Evolutionary conservation across 2,797 vertebrate species (phyloP), one percentile per base, ranked within the genome.

Genomic region (Eremophila alpestris): DNA sequence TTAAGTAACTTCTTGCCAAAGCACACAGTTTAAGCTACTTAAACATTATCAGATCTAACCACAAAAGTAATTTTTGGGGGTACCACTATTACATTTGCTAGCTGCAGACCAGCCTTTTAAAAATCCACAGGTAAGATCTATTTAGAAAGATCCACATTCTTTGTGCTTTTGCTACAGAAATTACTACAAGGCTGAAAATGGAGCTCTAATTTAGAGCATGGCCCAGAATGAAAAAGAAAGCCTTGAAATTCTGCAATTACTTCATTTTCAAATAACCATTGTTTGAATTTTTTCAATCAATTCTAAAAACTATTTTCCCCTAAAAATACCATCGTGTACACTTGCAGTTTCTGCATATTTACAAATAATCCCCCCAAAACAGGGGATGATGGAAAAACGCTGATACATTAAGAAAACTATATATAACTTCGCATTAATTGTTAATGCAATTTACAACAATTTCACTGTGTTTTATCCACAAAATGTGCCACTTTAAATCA

Each of bases 181-280:
- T 71, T 54, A 69, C 23, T 48, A 11, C 4, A 45, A 27, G 55
- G 40, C 73, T 88, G 73, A 81, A 95, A 78, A 29, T 19, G 70
- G 38, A 92, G 91, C 95, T 93, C 95, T 94, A 94, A 95, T 96
- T 94, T 96, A 93, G 94, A 96, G 93, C 85, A 84, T 5, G 45
- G 74, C 36, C 60, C 80, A 69, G 45, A 92, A 70, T 30, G 19
- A 70, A 76, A 78, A 46, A 71, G 12, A 73, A 85, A 78, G 9
- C 16, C 32, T 83, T 48, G 21, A 32, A 92, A 62, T 85, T 83
- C 82, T 74, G 51, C 75, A 83, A 8, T 76, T 78, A 49, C 9
- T 83, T 89, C 36, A 17, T n/a, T 80, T 52, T 41, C 3, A 2
- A 94, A 87, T 38, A 70, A 58, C 46, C 4, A 3, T 3, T 40